phyloP scores from a whole-genome alignment of 2,113 vertebrate genomes.

The Leiothrix lutea region DNA sequence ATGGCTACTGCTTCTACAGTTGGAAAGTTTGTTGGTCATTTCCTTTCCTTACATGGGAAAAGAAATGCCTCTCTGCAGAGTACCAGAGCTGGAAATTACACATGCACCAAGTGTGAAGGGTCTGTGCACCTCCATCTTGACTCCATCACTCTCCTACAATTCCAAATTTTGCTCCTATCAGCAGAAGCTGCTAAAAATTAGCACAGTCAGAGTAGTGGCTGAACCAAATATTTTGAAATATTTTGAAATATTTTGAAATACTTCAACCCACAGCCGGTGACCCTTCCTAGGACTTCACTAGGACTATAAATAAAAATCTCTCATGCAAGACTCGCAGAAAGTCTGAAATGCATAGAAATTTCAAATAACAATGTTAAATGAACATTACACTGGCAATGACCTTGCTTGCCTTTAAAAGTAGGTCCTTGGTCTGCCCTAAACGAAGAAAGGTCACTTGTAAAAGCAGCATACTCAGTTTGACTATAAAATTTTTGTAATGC shows the following conservation, averaged over 20 bases:
- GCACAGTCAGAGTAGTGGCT: accelerated
- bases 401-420: neutral
- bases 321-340: neutral
- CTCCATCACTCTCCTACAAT: neutral
- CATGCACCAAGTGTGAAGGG: neutral
- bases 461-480: neutral
- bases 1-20: neutral
- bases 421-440: neutral
- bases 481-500: neutral
- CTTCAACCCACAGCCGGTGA: neutral
- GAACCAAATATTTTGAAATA: neutral
- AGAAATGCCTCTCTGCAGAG: neutral
- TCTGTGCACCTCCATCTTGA: neutral
- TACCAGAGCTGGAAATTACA: neutral
- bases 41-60: neutral
- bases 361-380: neutral
- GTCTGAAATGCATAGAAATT: neutral
- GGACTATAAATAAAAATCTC: neutral
- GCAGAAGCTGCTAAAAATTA: neutral
- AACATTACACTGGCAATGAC: neutral
- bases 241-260: neutral
- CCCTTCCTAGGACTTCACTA: neutral
- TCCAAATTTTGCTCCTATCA: neutral
- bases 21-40: neutral
- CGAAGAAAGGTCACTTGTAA: neutral